These are phyloP conservation scores for Cyrtonyx montezumae DNA, from an alignment of 2,113 vertebrate genomes.

Conservation along the genomic window DNA sequence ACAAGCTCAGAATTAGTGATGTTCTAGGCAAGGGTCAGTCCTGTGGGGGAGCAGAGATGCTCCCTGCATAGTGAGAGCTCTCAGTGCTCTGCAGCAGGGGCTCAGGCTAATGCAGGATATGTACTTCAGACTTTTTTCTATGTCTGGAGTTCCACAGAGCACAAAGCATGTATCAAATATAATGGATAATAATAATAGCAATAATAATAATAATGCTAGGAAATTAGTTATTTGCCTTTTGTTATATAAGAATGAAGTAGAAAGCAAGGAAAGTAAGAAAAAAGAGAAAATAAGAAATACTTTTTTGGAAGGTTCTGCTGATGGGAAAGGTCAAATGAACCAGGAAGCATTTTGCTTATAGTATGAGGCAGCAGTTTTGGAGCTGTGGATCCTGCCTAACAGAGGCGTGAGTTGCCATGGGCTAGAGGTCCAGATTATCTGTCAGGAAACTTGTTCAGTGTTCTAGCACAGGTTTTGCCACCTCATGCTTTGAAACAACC, in stretches of 20 bases:
- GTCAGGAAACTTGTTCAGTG: accelerated
- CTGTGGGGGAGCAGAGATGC: background rate
- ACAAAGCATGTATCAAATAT: background rate
- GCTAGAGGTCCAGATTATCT: background rate
- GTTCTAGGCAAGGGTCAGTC: background rate
- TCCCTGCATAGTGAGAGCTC: accelerated
- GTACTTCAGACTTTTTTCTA: background rate
- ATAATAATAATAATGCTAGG: too few species aligned
- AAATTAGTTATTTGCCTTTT: background rate
- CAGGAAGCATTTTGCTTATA: background rate
- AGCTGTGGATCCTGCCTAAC: background rate
- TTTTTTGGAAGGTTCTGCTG: background rate
- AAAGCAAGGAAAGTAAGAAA: background rate
- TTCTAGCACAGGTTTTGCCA: accelerated
- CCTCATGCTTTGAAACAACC: background rate
- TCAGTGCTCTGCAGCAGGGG: background rate
- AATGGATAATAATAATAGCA: background rate
- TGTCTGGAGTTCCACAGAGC: background rate
- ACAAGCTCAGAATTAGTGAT: background rate
- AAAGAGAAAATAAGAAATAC: background rate
- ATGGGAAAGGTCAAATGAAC: background rate
- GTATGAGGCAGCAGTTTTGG: background rate
- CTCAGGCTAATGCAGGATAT: background rate
- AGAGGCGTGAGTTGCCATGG: background rate
- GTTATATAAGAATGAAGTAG: background rate